Evolutionary conservation across 2,113 vertebrate species (phyloP), one percentile per base, ranked within the genome.

Genomic region (Sinosuthora webbiana): DNA sequence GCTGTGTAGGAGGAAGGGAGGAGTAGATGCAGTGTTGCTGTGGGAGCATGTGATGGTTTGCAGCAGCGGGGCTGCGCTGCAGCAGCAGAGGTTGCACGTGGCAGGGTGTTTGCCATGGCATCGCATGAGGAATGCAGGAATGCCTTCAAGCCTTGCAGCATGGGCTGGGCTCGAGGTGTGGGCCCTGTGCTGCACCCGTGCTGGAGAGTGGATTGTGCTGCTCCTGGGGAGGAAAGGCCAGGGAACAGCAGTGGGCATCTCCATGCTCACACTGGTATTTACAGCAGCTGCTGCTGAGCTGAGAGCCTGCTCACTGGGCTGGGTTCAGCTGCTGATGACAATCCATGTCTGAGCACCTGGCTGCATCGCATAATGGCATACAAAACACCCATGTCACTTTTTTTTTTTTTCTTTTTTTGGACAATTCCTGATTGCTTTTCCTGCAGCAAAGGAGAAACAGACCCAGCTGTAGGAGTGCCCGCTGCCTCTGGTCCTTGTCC

Each of bases 71-170:
- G 28, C 62, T 39, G 59, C 0, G 0, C 60, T 8, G 64, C 75
- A 19, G 3, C 0, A 0, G 33, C 75, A 71, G 53, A 10, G 44
- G 35, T 15, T 35, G 41, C 6, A 6, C 0, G 0, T 7, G 50
- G 71, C 67, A 27, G 9, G 27, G 10, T 2, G 5, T 14, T 71
- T 25, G 50, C 55, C 6, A 0, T 5, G 67, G 73, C 4, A 1
- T 28, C 12, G 39, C 42, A 1, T 5, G 15, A 71, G 73, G 37
- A 17, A 20, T 8, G 35, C 30, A 71, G 73, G 37, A 17, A 20
- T 8, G 35, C 30, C 63, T 25, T 41, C 14, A 9, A 35, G 39
- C 0, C 1, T 80, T 50, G 87, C 42, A 45, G 16, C n/a, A 8
- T 2, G 3, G 39, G 42, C 15, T 39, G 85, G 52, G 47, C 68